Percentiles rank a stretch among this genome's conserved stretches.
phyloP scores from a whole-genome alignment of 2,888 invertebrate species.

The Cataglyphis livida region DNA sequence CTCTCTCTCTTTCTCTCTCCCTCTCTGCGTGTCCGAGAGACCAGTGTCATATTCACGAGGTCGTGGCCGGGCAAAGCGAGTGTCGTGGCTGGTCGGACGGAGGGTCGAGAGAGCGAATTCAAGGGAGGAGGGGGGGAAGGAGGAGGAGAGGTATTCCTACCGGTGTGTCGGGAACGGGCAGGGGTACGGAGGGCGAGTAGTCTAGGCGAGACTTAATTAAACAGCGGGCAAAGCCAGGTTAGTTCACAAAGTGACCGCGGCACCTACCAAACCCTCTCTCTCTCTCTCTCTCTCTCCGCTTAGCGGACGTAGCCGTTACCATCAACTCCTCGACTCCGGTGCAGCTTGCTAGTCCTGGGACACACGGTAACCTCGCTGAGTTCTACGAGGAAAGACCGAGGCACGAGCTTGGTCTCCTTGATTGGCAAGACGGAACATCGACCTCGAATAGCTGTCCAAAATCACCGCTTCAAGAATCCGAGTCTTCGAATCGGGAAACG shows the following conservation, averaged over 20 bases:
- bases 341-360: conserved; percentile 65
- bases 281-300: conserved; percentile 45
- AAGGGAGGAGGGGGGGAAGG: conserved; percentile 55
- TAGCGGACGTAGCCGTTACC: conserved; percentile 63
- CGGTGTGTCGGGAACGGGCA: conserved; percentile 49
- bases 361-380: conserved; percentile 47
- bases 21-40: conserved; percentile 44
- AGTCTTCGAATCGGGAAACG: not conserved
- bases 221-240: conserved; percentile 84
- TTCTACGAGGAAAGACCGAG: conserved; percentile 18
- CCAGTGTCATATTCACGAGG: conserved; percentile 72
- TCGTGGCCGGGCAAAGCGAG: conserved; percentile 57
- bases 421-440: conserved; percentile 31
- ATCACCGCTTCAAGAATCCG: conserved; percentile 2
- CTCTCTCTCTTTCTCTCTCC: not conserved
- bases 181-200: conserved; percentile 79
- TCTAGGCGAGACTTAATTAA: conserved; percentile 85
- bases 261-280: conserved; percentile 75
- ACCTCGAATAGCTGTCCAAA: not conserved
- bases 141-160: conserved; percentile 61
- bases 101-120: conserved; percentile 68
- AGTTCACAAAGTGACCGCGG: conserved; percentile 86
- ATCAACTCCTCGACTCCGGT: conserved; percentile 64
- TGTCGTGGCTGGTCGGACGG: conserved; percentile 49
- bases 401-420: conserved; percentile 24